These are phyloP conservation scores for Stigmatopora nigra DNA, from an alignment of 2,113 vertebrate species.

Conservation along the genomic window DNA sequence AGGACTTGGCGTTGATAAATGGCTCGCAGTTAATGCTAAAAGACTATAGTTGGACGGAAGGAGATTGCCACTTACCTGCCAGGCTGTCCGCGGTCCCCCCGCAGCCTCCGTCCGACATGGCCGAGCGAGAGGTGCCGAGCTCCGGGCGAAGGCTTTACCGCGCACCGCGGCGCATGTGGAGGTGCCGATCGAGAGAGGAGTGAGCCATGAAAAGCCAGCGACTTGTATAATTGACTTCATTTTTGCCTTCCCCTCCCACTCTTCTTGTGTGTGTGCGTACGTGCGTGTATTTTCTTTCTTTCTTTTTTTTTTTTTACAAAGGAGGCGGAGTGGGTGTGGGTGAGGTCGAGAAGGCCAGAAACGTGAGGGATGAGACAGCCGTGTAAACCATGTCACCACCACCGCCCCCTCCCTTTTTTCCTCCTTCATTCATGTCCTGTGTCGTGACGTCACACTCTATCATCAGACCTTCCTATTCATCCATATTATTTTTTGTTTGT, in stretches of 20 bases:
- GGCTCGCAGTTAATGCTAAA: neutral
- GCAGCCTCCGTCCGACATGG: conserved; percentile 52
- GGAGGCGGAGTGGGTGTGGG: neutral
- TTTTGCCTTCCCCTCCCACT: conserved; percentile 25
- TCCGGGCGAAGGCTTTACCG: conserved; percentile 28
- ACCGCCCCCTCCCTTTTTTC: conserved; percentile 6
- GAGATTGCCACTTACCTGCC: conserved; percentile 29
- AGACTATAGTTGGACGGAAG: neutral
- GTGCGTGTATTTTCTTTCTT: neutral
- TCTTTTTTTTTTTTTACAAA: conserved; percentile 11
- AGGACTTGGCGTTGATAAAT: neutral
- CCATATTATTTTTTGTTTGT: neutral
- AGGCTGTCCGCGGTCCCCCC: conserved; percentile 29
- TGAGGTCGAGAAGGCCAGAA: conserved; percentile 3
- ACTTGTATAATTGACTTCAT: conserved; percentile 58
- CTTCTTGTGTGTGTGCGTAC: conserved; percentile 8
- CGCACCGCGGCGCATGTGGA: conserved; percentile 43
- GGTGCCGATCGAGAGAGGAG: conserved; percentile 43
- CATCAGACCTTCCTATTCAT: neutral
- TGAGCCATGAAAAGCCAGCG: conserved; percentile 17
- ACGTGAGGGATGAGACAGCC: conserved; percentile 16
- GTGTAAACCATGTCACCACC: conserved; percentile 1
- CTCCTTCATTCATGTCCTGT: neutral
- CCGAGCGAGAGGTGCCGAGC: conserved; percentile 36
- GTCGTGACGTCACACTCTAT: neutral